A percentile compares a stretch with the other conserved stretches of the same genome.
Evolutionary conservation across 2,113 vertebrate genomes (phyloP).

Genomic region (Ancistrus triradiatus): DNA sequence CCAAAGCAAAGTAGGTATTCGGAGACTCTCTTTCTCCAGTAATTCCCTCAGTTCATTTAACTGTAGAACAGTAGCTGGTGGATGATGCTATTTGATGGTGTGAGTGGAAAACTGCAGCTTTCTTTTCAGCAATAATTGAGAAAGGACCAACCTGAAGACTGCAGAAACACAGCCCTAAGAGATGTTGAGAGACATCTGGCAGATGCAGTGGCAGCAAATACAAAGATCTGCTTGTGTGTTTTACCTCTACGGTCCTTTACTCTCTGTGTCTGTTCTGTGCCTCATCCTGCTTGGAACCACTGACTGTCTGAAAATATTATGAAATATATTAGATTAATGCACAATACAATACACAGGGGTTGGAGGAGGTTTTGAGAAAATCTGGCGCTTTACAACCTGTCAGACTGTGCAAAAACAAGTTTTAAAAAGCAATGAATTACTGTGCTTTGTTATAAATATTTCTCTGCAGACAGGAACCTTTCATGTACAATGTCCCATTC

Average conservation of each 20-base stretch:
- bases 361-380: background rate
- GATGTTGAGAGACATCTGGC: constrained; percentile 62
- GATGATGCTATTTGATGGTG: constrained; percentile 61
- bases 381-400: background rate
- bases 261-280: constrained; percentile 19
- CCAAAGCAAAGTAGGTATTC: too few relatives aligned
- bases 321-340: background rate
- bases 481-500: too few relatives aligned
- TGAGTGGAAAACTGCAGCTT: constrained; percentile 56
- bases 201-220: constrained; percentile 42
- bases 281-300: constrained; percentile 23
- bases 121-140: constrained; percentile 54
- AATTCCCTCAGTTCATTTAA: too few relatives aligned
- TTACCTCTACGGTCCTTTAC: constrained; percentile 37
- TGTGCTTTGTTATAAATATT: background rate
- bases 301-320: background rate
- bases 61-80: too few relatives aligned
- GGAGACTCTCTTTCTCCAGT: too few relatives aligned
- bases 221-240: constrained; percentile 53
- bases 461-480: background rate
- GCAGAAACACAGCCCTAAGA: constrained; percentile 51
- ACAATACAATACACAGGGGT: background rate
- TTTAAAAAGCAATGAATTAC: too few relatives aligned
- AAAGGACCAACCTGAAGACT: constrained; percentile 55
- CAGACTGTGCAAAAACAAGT: background rate